Evolutionary conservation across 2,888 invertebrate genomes (phyloP).

Genomic region (Macrosiphum euphorbiae): DNA sequence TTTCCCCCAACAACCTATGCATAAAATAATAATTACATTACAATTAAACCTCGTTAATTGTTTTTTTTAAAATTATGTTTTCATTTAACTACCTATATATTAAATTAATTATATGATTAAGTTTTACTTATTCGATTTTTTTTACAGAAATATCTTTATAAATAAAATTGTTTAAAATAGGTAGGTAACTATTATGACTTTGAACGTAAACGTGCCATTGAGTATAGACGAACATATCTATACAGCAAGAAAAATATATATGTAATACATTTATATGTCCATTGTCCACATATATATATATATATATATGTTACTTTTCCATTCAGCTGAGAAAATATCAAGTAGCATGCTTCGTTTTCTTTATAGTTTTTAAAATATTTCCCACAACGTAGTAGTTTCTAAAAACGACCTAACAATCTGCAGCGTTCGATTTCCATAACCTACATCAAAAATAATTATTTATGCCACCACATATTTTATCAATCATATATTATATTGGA

Average conservation of each 20-base stretch:
- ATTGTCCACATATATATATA: too few species aligned
- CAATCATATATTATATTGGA: neutral
- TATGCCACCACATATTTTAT: neutral
- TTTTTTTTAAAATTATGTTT: neutral
- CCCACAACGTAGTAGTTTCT: neutral
- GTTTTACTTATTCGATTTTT: neutral
- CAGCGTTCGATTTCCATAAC: neutral
- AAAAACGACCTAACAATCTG: neutral
- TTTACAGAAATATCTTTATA: neutral
- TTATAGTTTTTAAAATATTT: neutral
- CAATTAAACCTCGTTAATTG: neutral
- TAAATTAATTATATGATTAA: too few species aligned
- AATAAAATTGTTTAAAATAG: neutral
- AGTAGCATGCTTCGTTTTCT: neutral
- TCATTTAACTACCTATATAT: neutral
- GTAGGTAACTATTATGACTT: neutral
- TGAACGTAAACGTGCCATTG: too few species aligned
- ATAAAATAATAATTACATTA: neutral
- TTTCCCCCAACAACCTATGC: neutral
- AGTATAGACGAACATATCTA: too few species aligned
- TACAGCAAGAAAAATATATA: too few species aligned
- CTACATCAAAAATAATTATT: neutral
- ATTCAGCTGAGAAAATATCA: neutral
- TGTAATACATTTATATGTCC: too few species aligned
- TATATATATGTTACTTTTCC: neutral